Evolutionary conservation across 2,797 vertebrate species (phyloP), one percentile per base, ranked within the genome.

Genomic region (Chanos chanos): DNA sequence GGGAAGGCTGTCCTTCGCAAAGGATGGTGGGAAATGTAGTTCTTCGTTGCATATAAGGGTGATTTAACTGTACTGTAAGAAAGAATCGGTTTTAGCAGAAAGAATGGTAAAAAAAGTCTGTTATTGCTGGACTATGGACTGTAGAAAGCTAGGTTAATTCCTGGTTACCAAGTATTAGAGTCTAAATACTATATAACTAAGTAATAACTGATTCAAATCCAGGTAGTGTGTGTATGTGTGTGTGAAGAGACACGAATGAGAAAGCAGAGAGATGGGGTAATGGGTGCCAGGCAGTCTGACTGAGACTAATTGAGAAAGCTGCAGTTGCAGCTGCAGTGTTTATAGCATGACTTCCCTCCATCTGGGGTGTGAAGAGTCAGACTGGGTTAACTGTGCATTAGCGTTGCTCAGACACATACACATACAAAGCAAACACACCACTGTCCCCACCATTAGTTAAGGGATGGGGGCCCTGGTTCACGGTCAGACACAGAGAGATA

Each of bases 1-100:
- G 6, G 54, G 55, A 13, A 12, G 21, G 10, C 27, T 57, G n/a
- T 51, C 30, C 59, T 15, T 49, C 56, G 3, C 48, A 70, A 53
- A 69, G 66, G 66, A 72, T 71, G 60, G 61, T 69, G 70, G 77
- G 71, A 75, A 25, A 49, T 36, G 16, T 12, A 30, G 21, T 61
- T 68, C n/a, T 68, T 58, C 6, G 39, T 53, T 66, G 22, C 40
- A 53, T 68, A 60, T 54, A 34, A 62, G 51, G 41, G 37, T 44
- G 55, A 56, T 61, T 67, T 48, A 53, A 54, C 56, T 68, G 61
- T 65, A 71, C 56, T 43, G 67, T 61, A 43, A 63, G 54, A 49
- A 61, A 48, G 40, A 61, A 56, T 68, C 37, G 48, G 22, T 58
- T 58, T 16, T 59, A 36, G 24, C 37, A 33, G 47, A 18, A 61